A percentile compares a stretch with the other conserved stretches of the same genome.
phyloP scores from a whole-genome alignment of 2,888 invertebrate species.

The Sarcophaga rosellei region DNA sequence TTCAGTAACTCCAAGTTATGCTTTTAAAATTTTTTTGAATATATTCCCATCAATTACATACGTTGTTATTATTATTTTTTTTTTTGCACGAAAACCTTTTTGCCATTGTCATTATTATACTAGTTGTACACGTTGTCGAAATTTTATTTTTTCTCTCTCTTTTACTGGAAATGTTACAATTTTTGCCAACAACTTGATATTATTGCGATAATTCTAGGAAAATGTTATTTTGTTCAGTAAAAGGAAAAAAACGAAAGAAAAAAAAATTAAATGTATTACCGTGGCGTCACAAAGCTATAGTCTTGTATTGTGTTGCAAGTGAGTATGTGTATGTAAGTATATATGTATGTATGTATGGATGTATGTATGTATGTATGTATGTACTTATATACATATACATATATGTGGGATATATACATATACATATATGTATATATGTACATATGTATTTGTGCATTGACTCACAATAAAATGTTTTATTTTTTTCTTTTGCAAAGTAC shows the following conservation, averaged over 20 bases:
- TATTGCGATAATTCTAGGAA: not conserved
- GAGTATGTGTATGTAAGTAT: not conserved
- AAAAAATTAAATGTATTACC: not conserved
- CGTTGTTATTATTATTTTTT: not conserved
- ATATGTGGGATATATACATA: too few species aligned
- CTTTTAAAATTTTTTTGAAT: not conserved
- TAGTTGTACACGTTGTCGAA: not conserved
- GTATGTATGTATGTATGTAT: too few species aligned
- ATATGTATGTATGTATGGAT: too few species aligned
- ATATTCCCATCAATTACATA: not conserved
- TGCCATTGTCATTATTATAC: not conserved
- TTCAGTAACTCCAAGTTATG: not conserved
- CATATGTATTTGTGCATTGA: too few species aligned
- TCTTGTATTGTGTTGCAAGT: not conserved
- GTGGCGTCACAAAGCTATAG: not conserved
- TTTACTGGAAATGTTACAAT: not conserved
- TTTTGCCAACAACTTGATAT: not conserved
- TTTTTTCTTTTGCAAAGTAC: too few species aligned
- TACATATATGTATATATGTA: too few species aligned
- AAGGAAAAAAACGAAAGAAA: not conserved
- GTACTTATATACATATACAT: too few species aligned
- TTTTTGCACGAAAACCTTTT: not conserved
- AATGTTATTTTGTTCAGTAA: constrained; percentile 5
- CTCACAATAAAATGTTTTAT: too few species aligned
- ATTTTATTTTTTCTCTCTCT: not conserved